A percentile compares a stretch with the other conserved stretches of the same genome.
phyloP scores from a whole-genome alignment of 2,888 invertebrate species.

The Trichopria drosophilae region DNA sequence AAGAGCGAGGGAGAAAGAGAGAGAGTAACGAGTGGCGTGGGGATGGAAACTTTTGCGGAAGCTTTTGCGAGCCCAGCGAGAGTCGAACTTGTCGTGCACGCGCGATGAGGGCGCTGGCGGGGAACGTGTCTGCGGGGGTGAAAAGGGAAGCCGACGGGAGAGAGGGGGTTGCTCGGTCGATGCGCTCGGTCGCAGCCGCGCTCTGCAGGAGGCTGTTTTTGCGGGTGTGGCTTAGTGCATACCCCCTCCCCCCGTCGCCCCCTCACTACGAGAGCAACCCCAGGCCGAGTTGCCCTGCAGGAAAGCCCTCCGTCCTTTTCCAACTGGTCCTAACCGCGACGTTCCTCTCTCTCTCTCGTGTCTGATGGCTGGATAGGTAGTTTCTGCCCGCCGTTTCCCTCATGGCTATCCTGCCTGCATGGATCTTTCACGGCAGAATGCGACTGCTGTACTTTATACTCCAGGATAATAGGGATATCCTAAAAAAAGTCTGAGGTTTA shows the following conservation, averaged over 20 bases:
- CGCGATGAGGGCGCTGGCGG: too few relatives aligned
- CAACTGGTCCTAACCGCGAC: background rate
- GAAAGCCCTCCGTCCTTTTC: background rate
- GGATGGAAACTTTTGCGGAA: conserved; percentile 38
- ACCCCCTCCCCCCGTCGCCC: conserved; percentile 31
- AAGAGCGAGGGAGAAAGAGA: too few relatives aligned
- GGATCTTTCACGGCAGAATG: too few relatives aligned
- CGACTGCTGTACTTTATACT: too few relatives aligned
- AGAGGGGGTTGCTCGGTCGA: conserved; percentile 47
- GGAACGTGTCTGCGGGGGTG: conserved; percentile 39
- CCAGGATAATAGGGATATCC: too few relatives aligned
- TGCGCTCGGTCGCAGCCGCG: conserved; percentile 40
- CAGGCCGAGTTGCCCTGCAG: too few relatives aligned
- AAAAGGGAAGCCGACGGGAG: conserved; percentile 11
- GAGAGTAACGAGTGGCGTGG: too few relatives aligned
- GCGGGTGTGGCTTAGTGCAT: conserved; percentile 56
- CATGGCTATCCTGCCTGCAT: background rate
- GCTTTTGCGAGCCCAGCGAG: conserved; percentile 52
- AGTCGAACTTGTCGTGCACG: conserved; percentile 52
- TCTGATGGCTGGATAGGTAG: too few relatives aligned
- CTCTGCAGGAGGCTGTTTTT: conserved; percentile 48
- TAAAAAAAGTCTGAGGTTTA: too few relatives aligned
- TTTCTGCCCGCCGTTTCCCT: background rate
- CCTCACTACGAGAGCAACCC: too few relatives aligned
- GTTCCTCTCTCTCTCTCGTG: conserved; percentile 4